Conservation (phyloP, 1,140 invertebrate genomes). For the Lordiphosa mommai region DNA sequence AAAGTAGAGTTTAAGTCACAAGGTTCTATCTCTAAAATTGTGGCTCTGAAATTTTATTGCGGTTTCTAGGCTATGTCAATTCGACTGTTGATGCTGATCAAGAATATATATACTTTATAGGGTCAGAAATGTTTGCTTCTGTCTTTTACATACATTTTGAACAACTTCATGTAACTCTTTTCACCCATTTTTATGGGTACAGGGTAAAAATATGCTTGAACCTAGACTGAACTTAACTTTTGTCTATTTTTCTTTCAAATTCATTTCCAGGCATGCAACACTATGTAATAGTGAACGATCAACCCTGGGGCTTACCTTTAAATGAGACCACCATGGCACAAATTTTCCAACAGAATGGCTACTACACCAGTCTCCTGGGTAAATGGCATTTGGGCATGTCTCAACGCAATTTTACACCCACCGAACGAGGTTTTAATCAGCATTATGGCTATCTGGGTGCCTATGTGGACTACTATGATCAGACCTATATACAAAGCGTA, state of each 20-base stretch:
- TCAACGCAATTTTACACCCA: conserved; percentile 87
- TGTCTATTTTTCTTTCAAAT: not conserved
- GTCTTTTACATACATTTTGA: too few relatives aligned
- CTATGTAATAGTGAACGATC: conserved; percentile 85
- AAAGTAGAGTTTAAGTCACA: too few relatives aligned
- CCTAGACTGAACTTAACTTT: too few relatives aligned
- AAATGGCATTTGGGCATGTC: conserved; percentile 94
- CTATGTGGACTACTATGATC: conserved; percentile 91
- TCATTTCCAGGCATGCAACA: conserved; percentile 87
- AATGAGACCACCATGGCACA: conserved; percentile 88
- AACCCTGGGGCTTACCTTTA: conserved; percentile 87
- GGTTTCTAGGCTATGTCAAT: too few relatives aligned
- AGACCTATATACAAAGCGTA: conserved; percentile 83
- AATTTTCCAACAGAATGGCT: conserved; percentile 87
- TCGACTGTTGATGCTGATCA: too few relatives aligned
- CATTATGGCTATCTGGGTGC: conserved; percentile 92
- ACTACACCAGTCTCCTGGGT: conserved; percentile 90
- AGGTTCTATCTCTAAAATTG: too few relatives aligned
- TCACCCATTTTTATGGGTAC: too few relatives aligned
- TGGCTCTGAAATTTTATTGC: too few relatives aligned
- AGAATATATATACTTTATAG: too few relatives aligned
- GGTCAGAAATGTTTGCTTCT: too few relatives aligned
- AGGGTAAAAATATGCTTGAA: too few relatives aligned
- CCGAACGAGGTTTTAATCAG: conserved; percentile 88
- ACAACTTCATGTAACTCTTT: too few relatives aligned